A percentile compares a stretch with the other conserved stretches of the same genome.
Conservation (phyloP, 2,113 vertebrate genomes). For the Vidua chalybeata region DNA sequence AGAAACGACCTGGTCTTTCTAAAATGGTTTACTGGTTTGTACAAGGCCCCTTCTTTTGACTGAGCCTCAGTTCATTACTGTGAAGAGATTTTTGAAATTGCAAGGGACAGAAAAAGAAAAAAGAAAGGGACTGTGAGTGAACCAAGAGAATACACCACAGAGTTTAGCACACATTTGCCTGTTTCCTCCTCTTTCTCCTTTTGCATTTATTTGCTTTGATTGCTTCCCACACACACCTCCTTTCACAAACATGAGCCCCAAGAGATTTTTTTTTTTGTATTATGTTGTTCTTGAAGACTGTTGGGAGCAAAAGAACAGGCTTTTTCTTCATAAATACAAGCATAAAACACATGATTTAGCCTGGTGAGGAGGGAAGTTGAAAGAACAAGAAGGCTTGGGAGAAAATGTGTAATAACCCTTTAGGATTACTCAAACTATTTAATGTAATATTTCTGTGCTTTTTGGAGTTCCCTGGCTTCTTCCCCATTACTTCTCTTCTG, state of each 20-base stretch:
- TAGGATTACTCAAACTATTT: background rate
- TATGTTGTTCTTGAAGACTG: background rate
- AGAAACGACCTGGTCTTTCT: background rate
- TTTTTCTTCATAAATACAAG: background rate
- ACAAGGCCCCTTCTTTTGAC: background rate
- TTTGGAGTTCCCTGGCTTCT: background rate
- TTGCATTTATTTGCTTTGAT: background rate
- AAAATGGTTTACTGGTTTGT: background rate
- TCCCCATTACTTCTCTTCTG: rapidly evolving
- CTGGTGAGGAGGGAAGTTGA: background rate
- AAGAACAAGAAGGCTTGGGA: background rate
- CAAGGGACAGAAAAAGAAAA: background rate
- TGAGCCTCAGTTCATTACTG: background rate
- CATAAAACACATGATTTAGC: background rate
- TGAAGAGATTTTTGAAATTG: background rate
- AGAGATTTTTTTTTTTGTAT: background rate
- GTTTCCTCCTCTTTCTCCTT: background rate
- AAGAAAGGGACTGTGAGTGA: background rate
- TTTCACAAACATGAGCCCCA: background rate
- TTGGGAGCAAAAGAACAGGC: background rate
- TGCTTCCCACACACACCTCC: background rate
- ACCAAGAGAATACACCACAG: background rate
- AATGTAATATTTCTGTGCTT: background rate
- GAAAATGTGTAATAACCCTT: background rate
- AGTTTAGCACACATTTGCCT: background rate